These are phyloP conservation scores for Laticauda colubrina DNA, from an alignment of 2,113 vertebrate genomes.

Conservation along the genomic window DNA sequence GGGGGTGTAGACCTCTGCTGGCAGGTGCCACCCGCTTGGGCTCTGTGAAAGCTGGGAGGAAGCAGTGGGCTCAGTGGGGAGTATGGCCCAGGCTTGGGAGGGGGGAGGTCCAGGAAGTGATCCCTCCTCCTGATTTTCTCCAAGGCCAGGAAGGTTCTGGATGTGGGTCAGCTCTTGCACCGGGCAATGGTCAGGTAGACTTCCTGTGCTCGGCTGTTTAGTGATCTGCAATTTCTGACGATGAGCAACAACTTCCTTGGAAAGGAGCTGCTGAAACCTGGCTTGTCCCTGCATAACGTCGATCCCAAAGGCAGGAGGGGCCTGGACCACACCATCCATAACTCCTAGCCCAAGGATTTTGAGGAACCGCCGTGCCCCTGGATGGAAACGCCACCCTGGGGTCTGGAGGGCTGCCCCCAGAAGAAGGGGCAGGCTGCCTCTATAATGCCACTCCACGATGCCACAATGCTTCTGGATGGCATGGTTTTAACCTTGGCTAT, in stretches of 20 bases:
- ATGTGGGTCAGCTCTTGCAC: neutral
- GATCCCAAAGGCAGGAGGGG: neutral
- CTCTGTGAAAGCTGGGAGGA: neutral
- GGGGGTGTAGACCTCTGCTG: constrained; percentile 23
- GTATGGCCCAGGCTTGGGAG: neutral
- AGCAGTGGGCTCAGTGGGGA: neutral
- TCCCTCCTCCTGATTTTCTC: neutral
- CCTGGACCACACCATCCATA: neutral
- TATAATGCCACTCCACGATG: neutral
- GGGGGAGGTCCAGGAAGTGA: too few species aligned
- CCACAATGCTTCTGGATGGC: neutral
- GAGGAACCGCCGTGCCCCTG: neutral
- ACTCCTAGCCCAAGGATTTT: neutral
- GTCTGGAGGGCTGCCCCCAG: neutral
- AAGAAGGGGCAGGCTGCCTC: neutral
- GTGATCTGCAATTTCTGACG: neutral
- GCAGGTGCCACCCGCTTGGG: neutral
- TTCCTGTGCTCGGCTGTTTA: neutral
- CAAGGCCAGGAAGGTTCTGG: neutral
- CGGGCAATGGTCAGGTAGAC: neutral
- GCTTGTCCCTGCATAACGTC: neutral
- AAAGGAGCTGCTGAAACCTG: neutral
- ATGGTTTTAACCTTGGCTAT: neutral
- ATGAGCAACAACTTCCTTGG: neutral
- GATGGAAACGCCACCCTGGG: neutral